These are phyloP conservation scores for Notoglanidium macrostoma DNA, from an alignment of 2,797 vertebrate genomes.

Conservation along the genomic window DNA sequence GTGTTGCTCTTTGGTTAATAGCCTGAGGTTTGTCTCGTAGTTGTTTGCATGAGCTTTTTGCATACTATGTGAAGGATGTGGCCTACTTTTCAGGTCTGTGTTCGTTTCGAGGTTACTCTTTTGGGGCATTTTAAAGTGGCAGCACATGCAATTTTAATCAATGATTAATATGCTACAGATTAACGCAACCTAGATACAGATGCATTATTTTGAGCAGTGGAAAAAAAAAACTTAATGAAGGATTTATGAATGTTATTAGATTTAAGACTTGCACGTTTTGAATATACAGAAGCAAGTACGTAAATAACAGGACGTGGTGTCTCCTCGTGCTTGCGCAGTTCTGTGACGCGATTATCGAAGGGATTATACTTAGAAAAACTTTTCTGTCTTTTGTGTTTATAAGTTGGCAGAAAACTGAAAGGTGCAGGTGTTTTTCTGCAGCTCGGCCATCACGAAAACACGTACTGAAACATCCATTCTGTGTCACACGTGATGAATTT, in stretches of 20 bases:
- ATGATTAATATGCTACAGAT: conserved; percentile 43
- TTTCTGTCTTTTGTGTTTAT: background rate
- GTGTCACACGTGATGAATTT: background rate
- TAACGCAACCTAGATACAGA: conserved; percentile 38
- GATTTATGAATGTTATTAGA: background rate
- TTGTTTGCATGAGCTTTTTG: conserved; percentile 42
- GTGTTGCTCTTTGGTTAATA: background rate
- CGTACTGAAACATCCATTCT: background rate
- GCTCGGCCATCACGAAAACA: background rate
- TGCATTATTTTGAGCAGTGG: conserved; percentile 4
- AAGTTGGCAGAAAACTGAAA: background rate
- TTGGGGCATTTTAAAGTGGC: conserved; percentile 20
- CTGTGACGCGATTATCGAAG: background rate
- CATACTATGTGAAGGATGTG: conserved; percentile 37
- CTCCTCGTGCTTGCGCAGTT: background rate
- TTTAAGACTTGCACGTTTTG: background rate
- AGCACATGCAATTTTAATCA: conserved; percentile 25
- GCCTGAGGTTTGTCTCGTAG: conserved; percentile 13
- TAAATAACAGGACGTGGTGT: background rate
- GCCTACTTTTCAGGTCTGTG: conserved; percentile 11
- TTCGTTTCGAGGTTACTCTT: conserved; percentile 29
- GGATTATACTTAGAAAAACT: background rate
- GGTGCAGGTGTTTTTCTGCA: background rate
- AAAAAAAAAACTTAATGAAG: background rate
- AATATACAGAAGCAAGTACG: too few species aligned